A percentile compares a stretch with the other conserved stretches of the same genome.
phyloP scores from a whole-genome alignment of 2,797 vertebrate genomes.

The Pseudocheirus occidentalis region DNA sequence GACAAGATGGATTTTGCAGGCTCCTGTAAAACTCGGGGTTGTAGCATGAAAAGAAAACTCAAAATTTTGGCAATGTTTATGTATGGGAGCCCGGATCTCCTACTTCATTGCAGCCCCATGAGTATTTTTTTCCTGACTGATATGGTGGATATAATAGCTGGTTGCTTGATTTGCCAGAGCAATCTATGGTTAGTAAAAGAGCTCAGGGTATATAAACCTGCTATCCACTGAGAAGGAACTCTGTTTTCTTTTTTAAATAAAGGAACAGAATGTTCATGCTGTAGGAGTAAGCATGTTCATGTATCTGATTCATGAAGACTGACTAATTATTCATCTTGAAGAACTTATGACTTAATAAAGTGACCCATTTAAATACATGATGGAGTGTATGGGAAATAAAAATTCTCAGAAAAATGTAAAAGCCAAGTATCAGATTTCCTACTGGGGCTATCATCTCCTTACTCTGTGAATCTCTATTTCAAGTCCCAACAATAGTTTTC shows the following conservation, averaged over 20 bases:
- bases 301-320: slow-evolving; percentile 51
- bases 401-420: slow-evolving; percentile 53
- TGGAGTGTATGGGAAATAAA: slow-evolving; percentile 21
- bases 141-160: slow-evolving; percentile 8
- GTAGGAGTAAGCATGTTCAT: background rate
- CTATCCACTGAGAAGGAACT: slow-evolving; percentile 32
- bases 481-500: slow-evolving; percentile 7
- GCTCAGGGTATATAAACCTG: slow-evolving; percentile 12
- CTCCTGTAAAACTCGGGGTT: background rate
- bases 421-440: slow-evolving; percentile 16
- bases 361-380: slow-evolving; percentile 45
- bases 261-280: background rate
- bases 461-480: slow-evolving; percentile 59
- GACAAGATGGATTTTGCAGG: background rate
- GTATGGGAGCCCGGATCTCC: background rate
- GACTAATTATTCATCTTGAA: slow-evolving; percentile 50
- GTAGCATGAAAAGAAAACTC: background rate
- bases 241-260: slow-evolving; percentile 16
- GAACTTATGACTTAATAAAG: slow-evolving; percentile 61
- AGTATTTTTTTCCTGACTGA: background rate
- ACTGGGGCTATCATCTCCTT: slow-evolving; percentile 24
- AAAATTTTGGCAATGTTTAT: background rate
- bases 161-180: slow-evolving; percentile 18
- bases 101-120: slow-evolving; percentile 23
- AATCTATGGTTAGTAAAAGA: slow-evolving; percentile 19